Evolutionary conservation across 2,113 vertebrate genomes (phyloP), one percentile per base, ranked within the genome.

Genomic region (Nerophis ophidion): DNA sequence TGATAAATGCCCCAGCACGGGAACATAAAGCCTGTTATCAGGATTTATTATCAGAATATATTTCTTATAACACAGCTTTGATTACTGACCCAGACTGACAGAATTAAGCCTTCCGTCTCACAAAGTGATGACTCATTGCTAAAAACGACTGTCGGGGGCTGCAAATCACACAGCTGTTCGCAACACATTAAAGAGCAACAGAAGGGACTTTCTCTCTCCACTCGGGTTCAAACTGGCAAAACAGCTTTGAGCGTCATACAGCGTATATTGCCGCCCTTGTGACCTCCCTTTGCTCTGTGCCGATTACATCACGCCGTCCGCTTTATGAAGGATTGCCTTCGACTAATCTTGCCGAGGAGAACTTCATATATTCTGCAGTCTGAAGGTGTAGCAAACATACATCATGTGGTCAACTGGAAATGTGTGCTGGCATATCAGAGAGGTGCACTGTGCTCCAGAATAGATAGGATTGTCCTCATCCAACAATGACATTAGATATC

Each of bases 291-390:
- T 4, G 44, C 61, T 66, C 60, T 68, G 74, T 34, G 71, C 75
- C 16, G 61, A 82, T 83, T 84, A 77, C 82, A 81, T 84, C 81
- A 87, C 71, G 44, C 71, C 66, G 63, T 73, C 62, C 61, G 57
- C 79, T 44, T 82, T 80, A 76, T 64, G 55, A 66, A 38, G 76
- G 75, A 82, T 71, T 71, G 81, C 80, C 77, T 79, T 55, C n/a
- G 10, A 55, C 50, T 77, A 79, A 82, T 82, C 83, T 71, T 72
- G 49, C 52, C 58, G 65, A 16, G 53, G 66, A 74, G 62, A 74
- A 82, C 71, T 76, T 84, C 70, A 76, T 66, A 70, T 61, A 60
- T 69, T 40, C 38, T n/a, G 16, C 8, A 5, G 8, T 8, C 19
- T 51, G 13, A 52, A 15, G 50, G 3, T 55, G n/a, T n/a, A n/a